A percentile compares a stretch with the other conserved stretches of the same genome.
These are phyloP conservation scores for Heliconius ethilla DNA, from an alignment of 2,888 invertebrate genomes.

Conservation along the genomic window DNA sequence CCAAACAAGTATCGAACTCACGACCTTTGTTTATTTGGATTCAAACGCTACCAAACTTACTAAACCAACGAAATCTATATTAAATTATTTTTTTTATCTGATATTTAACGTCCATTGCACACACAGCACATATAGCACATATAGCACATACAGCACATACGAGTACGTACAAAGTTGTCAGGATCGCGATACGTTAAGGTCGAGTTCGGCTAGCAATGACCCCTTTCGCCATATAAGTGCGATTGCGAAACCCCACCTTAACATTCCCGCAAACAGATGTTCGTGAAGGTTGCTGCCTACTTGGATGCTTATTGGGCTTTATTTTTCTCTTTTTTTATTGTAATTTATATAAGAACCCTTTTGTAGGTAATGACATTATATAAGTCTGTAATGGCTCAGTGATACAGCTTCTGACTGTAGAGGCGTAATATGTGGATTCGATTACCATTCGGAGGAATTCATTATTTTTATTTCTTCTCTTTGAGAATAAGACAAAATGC, in stretches of 20 bases:
- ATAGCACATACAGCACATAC: background rate
- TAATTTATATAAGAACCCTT: background rate
- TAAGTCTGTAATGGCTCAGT: no score
- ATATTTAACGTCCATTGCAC: conserved; percentile 9
- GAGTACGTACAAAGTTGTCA: conserved; percentile 19
- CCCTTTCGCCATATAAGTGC: conserved; percentile 68
- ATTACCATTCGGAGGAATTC: background rate
- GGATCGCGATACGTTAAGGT: conserved; percentile 54
- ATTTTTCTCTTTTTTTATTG: background rate
- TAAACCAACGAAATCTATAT: background rate
- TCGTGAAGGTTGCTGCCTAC: conserved; percentile 57
- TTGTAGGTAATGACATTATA: background rate
- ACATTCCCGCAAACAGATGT: conserved; percentile 65
- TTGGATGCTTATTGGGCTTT: conserved; percentile 34
- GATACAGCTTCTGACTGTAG: background rate
- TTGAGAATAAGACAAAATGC: no score
- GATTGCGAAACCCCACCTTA: conserved; percentile 65
- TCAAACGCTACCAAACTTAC: background rate
- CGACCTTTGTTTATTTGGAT: background rate
- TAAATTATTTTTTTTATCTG: background rate
- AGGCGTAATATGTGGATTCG: background rate
- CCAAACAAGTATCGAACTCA: background rate
- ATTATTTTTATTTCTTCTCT: no score
- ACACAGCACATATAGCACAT: conserved; percentile 5
- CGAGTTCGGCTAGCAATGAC: conserved; percentile 68